A percentile compares a stretch with the other conserved stretches of the same genome.
These are phyloP conservation scores for Ruditapes philippinarum DNA, from an alignment of 1,140 invertebrate species.

Conservation along the genomic window DNA sequence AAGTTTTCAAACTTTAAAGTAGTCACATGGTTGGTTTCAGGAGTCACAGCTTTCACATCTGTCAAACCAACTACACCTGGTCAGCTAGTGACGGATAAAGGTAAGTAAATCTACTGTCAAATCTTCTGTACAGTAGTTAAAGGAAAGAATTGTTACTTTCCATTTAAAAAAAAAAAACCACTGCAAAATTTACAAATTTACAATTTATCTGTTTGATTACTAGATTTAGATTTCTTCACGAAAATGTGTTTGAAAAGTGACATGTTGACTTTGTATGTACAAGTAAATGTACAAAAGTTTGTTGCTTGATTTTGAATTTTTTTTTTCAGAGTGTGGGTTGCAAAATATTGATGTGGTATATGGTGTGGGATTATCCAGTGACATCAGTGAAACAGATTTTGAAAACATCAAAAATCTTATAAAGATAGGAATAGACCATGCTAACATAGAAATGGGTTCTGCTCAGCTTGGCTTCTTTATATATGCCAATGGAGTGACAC, in stretches of 20 bases:
- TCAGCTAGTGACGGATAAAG: background rate
- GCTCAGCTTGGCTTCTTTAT: background rate
- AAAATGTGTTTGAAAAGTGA: too few species aligned
- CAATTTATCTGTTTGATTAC: too few species aligned
- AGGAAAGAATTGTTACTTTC: too few species aligned
- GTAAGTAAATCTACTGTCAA: background rate
- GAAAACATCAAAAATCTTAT: background rate
- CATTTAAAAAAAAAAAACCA: too few species aligned
- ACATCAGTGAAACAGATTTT: background rate
- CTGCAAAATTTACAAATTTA: too few species aligned
- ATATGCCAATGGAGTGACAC: background rate
- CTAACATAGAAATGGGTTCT: background rate
- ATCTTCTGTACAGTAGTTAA: too few species aligned
- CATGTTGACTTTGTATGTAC: too few species aligned
- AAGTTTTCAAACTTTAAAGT: too few species aligned
- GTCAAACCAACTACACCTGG: background rate
- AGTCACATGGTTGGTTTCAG: background rate
- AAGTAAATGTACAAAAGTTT: too few species aligned
- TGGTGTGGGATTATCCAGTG: background rate
- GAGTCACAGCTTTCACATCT: background rate
- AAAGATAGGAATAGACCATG: background rate
- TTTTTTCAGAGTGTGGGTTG: conserved; percentile 17
- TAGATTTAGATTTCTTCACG: too few species aligned
- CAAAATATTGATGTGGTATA: background rate
- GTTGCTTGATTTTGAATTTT: too few species aligned